A percentile compares a stretch with the other conserved stretches of the same genome.
These are phyloP conservation scores for Xyliphius kryptos DNA, from an alignment of 2,113 vertebrate species.

Conservation along the genomic window DNA sequence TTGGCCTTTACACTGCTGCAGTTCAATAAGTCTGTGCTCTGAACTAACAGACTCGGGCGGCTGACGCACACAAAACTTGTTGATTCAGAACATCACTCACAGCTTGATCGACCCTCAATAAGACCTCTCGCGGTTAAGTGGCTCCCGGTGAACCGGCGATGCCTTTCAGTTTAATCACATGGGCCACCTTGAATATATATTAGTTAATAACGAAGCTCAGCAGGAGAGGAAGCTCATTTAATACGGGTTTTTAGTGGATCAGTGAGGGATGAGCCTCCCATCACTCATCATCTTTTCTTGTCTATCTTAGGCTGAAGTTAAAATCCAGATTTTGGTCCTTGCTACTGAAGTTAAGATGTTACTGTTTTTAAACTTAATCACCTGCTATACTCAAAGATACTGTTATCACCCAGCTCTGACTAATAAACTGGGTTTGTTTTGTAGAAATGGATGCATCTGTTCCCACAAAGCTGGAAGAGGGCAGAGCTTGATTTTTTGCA, in stretches of 20 bases:
- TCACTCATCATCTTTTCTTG: background rate
- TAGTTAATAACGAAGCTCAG: constrained; percentile 41
- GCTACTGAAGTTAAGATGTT: no score
- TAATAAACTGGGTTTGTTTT: no score
- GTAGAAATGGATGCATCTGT: no score
- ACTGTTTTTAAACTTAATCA: no score
- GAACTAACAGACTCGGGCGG: constrained; percentile 49
- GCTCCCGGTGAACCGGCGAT: constrained; percentile 9
- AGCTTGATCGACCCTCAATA: constrained; percentile 49
- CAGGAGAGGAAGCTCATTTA: constrained; percentile 22
- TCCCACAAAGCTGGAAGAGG: no score
- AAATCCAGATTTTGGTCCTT: no score
- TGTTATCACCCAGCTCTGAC: no score
- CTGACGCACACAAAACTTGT: constrained; percentile 40
- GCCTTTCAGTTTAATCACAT: constrained; percentile 19
- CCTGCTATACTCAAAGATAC: no score
- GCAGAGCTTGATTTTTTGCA: no score
- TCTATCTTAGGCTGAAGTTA: no score
- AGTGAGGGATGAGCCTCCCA: no score
- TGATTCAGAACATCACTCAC: constrained; percentile 47
- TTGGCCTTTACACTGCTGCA: constrained; percentile 40
- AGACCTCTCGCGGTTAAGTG: constrained; percentile 46
- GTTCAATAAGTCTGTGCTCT: constrained; percentile 45
- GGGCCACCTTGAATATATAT: constrained; percentile 30
- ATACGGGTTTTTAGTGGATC: no score